Base-by-base conservation (phyloP, 2,888 invertebrate genomes). In the Campopleginae sp. region DNA sequence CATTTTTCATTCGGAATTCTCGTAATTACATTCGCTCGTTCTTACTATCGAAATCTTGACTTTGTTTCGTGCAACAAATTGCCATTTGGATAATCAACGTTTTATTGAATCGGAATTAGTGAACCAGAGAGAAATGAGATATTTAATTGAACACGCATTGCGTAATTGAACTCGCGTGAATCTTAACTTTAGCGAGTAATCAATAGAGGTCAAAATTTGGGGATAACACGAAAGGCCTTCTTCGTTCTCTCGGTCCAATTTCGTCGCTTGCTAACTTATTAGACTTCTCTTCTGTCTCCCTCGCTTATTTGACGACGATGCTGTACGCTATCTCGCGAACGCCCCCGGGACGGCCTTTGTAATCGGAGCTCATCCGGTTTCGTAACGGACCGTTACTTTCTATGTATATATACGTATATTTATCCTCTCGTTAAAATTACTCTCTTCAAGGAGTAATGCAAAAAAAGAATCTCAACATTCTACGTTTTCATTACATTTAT, bases 341-440 rank as follows among this genome's bases (percentile, higher is more conserved):
- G 79, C 85, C 76, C 85, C 76, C 82, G 82, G 68, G 85, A 66
- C 80, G 66, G 80, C 75, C 76, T 85, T 63, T 80, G 58, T 72
- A 85, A 82, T 82, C 82, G 74, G 68, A 66, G 70, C 79, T 80
- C 76, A 79, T 76, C 76, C 85, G 82, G 79, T 85, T 85, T 82
- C 82, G 85, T 82, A 80, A 82, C 66, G 58, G 46, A 65, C 19
- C 77, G 38, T 27, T 10, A 42, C 66, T 42, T 51, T 17, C 42
- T 51, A 72, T 27, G 6, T 19, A 46, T 27, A 46, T 33, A 61
- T 14, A 46, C 23, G 38, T 27, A 14, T 76, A 33, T 48, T 10
- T 23, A n/a, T 38, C 31, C 54, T 70, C 79, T 71, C 63, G 71
- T 71, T 66, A 58, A 70, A 68, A 23, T 66, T 61, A 68, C 54